These are phyloP conservation scores for Polydesmus complanatus DNA, from an alignment of 2,888 invertebrate species.

Conservation along the genomic window DNA sequence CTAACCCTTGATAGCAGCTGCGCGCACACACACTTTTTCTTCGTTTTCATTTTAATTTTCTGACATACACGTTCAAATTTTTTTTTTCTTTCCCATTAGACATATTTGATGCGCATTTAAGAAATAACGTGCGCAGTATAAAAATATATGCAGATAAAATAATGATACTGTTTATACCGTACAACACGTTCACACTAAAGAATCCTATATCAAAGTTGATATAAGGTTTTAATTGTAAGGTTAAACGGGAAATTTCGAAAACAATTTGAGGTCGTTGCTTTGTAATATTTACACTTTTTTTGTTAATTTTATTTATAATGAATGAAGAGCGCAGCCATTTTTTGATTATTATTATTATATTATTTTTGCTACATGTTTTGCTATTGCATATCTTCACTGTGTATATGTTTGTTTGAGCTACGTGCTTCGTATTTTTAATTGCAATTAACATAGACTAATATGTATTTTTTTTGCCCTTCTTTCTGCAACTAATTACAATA, in stretches of 20 bases:
- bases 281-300: too few species aligned
- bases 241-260: too few species aligned
- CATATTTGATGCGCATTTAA: background rate
- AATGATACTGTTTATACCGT: background rate
- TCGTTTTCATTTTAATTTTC: background rate
- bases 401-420: too few species aligned
- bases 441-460: background rate
- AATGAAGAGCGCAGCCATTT: too few species aligned
- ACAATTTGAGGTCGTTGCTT: too few species aligned
- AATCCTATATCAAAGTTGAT: too few species aligned
- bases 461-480: background rate
- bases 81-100: background rate
- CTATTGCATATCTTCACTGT: too few species aligned
- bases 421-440: background rate
- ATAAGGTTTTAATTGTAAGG: too few species aligned
- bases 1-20: background rate
- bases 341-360: background rate
- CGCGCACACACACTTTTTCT: background rate
- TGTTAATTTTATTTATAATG: too few species aligned
- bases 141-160: background rate
- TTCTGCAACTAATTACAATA: background rate
- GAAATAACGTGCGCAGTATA: background rate
- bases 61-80: background rate
- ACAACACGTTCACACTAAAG: too few species aligned
- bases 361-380: background rate